Conservation (phyloP, 2,888 invertebrate species). For the Diarsia brunnea region DNA sequence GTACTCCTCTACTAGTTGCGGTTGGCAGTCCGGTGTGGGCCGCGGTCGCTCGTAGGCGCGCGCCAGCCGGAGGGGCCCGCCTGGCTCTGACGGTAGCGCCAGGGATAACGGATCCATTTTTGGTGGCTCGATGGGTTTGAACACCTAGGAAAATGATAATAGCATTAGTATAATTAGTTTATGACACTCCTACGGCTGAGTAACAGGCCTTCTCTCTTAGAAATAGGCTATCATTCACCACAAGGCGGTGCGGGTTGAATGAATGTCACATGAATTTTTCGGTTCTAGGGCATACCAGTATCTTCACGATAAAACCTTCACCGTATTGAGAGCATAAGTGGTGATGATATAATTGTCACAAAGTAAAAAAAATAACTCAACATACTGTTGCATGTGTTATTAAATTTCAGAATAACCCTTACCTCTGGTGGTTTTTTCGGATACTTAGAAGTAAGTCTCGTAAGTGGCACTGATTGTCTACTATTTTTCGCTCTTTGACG, state of each 20-base stretch:
- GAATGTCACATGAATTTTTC: background rate
- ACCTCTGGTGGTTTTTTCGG: conserved; percentile 91
- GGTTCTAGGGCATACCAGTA: background rate
- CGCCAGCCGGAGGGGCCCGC: conserved; percentile 82
- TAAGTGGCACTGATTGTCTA: conserved; percentile 85
- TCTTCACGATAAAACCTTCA: background rate
- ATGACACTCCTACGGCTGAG: background rate
- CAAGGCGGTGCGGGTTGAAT: background rate
- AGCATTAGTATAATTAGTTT: background rate
- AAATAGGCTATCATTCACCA: background rate
- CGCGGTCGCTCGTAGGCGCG: conserved; percentile 92
- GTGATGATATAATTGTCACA: background rate
- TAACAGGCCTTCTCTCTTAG: background rate
- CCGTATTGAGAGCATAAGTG: background rate
- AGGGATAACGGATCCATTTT: conserved; percentile 91
- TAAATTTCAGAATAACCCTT: conserved; percentile 39
- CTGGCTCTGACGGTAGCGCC: conserved; percentile 88
- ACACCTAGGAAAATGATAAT: conserved; percentile 82
- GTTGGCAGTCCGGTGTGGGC: conserved; percentile 93
- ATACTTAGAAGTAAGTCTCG: conserved; percentile 87
- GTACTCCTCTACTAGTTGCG: conserved; percentile 96
- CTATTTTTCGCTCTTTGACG: conserved; percentile 89
- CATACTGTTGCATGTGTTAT: background rate
- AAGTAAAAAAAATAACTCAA: background rate
- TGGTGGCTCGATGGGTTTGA: conserved; percentile 92